A percentile compares a stretch with the other conserved stretches of the same genome.
Conservation (phyloP, 2,888 invertebrate species). For the Limnephilus marmoratus region DNA sequence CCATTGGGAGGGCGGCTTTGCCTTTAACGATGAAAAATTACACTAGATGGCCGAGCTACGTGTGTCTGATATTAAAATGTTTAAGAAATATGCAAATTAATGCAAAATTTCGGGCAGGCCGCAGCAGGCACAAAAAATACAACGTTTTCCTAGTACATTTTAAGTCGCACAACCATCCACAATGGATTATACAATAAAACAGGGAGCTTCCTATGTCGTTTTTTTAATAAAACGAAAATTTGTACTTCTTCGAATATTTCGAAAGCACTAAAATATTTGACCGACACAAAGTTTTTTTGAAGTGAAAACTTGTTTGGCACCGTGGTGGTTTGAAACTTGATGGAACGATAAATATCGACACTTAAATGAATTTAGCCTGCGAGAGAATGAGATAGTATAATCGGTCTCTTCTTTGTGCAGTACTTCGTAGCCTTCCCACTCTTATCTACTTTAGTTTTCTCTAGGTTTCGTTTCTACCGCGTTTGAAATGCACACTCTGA, state of each 20-base stretch:
- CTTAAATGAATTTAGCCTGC: no score
- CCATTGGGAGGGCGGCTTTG: slow-evolving; percentile 59
- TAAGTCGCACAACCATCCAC: not conserved
- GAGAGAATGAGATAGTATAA: no score
- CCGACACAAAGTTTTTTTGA: not conserved
- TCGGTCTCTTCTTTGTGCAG: no score
- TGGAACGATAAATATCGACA: no score
- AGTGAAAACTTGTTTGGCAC: no score
- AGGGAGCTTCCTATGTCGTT: not conserved
- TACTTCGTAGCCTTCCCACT: no score
- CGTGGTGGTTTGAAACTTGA: no score
- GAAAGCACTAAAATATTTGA: not conserved
- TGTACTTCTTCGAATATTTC: not conserved
- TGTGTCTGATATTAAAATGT: slow-evolving; percentile 61
- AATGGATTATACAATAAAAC: not conserved
- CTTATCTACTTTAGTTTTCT: no score
- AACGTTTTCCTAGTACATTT: not conserved
- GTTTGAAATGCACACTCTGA: no score
- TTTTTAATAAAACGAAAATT: not conserved
- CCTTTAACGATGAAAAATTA: slow-evolving; percentile 65
- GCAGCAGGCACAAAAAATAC: slow-evolving; percentile 41
- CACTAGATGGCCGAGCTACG: slow-evolving; percentile 41
- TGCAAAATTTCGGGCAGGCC: slow-evolving; percentile 41
- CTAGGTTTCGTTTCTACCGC: no score
- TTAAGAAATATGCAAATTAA: slow-evolving; percentile 64